Base-by-base conservation (phyloP, 2,888 invertebrate species). In the Adelphocoris suturalis region DNA sequence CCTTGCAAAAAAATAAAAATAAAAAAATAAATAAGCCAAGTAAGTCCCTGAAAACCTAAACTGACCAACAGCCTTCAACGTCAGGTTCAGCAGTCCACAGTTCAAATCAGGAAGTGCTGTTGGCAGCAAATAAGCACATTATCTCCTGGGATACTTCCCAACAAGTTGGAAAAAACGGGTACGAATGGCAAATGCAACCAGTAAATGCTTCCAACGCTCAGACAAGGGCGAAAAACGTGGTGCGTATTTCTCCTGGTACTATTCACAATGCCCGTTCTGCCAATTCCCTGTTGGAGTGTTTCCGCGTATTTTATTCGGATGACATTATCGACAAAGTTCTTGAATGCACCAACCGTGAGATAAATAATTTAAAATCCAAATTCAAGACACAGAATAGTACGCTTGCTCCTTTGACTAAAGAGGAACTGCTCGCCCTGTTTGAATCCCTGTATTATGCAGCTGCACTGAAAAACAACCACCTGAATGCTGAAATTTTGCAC, bases 371-470 rank as follows among this genome's bases (percentile, higher is more conserved):
- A 57, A 57, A 57, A 57, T 57, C 57, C 11, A 57, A 14, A 16
- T 16, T 14, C 57, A 57, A 57, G 57, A 16, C 57, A 16, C 57
- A 57, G 16, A 16, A 11, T 14, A 57, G 57, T 16, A 57, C 11
- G 11, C 57, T 57, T 57, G 11, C 57, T 57, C 11, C 57, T 4
- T 57, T 57, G 16, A 57, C 16, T 11, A 57, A 57, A 57, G 57
- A 76, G 27, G 76, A 76, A 16, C 16, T 76, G 27, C 37, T 76
- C 27, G 27, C 11, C 27, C 27, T 76, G 27, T 16, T 76, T 4
- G 76, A 7, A 37, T 76, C 76, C 12, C 16, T 76, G 19, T 76
- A 76, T 37, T 76, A 76, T 27, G 76, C 76, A 23, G 68, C 68
- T 9, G 68, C 68, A 7, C 7, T 68, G 68, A 68, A 68, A 16